Conservation (phyloP, 2,113 vertebrate species). For the Periophthalmus modestus region DNA sequence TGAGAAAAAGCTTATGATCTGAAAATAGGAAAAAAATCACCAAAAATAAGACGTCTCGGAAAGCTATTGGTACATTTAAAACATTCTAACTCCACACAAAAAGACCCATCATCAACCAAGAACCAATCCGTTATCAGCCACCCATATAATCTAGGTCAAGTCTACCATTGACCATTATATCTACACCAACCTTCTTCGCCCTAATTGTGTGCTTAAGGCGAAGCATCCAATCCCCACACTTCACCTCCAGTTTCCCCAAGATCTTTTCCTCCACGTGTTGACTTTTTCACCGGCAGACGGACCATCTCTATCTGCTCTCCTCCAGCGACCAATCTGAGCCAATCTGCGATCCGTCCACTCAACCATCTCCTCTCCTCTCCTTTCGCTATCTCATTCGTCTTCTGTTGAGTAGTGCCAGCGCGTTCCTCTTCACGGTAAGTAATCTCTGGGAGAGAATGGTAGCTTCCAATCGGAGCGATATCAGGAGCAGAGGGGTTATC, state of each 20-base stretch:
- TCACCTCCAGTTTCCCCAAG: not conserved
- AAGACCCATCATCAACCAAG: not conserved
- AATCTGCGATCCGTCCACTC: conserved; percentile 63
- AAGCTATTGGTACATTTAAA: not conserved
- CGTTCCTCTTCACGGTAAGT: conserved; percentile 55
- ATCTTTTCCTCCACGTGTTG: not conserved
- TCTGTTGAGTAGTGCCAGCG: conserved; percentile 59
- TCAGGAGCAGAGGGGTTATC: not conserved
- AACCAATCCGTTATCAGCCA: not conserved
- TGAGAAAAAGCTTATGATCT: too few relatives aligned
- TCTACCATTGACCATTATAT: not conserved
- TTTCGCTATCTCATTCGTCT: conserved; percentile 51
- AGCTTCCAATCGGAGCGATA: not conserved
- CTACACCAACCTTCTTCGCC: not conserved
- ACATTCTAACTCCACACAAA: not conserved
- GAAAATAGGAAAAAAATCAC: too few relatives aligned
- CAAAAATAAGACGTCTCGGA: too few relatives aligned
- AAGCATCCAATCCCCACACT: not conserved
- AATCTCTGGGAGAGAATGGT: conserved; percentile 31
- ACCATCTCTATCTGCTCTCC: conserved; percentile 4
- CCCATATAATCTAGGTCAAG: not conserved
- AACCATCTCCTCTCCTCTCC: conserved; percentile 49
- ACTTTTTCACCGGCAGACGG: not conserved
- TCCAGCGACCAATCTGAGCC: conserved; percentile 36
- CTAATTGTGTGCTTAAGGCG: not conserved